These are phyloP conservation scores for Macaria notata DNA, from an alignment of 2,888 invertebrate genomes.

Conservation along the genomic window DNA sequence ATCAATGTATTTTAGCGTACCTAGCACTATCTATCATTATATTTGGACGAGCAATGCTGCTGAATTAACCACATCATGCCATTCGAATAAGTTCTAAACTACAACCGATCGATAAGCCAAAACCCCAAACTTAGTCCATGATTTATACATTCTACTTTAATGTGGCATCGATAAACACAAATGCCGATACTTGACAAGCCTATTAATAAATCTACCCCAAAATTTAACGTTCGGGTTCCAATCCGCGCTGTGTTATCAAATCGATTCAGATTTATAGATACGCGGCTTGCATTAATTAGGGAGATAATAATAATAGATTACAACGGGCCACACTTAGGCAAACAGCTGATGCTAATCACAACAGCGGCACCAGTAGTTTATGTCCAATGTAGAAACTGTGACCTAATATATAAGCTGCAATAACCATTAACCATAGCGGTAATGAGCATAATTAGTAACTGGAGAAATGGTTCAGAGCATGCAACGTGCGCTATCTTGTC, in stretches of 20 bases:
- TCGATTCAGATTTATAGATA: constrained; percentile 26
- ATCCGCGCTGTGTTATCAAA: constrained; percentile 24
- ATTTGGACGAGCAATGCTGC: no score
- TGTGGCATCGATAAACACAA: constrained; percentile 41
- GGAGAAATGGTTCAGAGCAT: constrained; percentile 11
- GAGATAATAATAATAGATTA: constrained; percentile 19
- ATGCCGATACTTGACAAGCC: constrained; percentile 36
- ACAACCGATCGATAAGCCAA: constrained; percentile 37
- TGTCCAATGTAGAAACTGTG: constrained; percentile 25
- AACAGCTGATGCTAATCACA: constrained; percentile 24
- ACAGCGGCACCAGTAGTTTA: constrained; percentile 24
- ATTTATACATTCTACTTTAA: constrained; percentile 50
- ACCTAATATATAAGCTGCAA: constrained; percentile 27
- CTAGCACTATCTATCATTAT: no score
- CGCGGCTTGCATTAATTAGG: constrained; percentile 20
- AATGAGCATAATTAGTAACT: constrained; percentile 35
- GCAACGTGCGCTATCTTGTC: constrained; percentile 3
- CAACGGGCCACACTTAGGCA: constrained; percentile 14
- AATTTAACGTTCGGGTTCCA: constrained; percentile 26
- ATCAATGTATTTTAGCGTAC: background rate
- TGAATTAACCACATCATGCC: no score
- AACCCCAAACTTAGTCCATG: constrained; percentile 51
- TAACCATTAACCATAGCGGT: constrained; percentile 31
- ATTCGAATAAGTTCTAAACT: no score
- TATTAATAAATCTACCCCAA: constrained; percentile 27